These are phyloP conservation scores for Nemopilema nomurai DNA, from an alignment of 30 jellyfish, hydroid and myxozoan species.

Conservation along the genomic window DNA sequence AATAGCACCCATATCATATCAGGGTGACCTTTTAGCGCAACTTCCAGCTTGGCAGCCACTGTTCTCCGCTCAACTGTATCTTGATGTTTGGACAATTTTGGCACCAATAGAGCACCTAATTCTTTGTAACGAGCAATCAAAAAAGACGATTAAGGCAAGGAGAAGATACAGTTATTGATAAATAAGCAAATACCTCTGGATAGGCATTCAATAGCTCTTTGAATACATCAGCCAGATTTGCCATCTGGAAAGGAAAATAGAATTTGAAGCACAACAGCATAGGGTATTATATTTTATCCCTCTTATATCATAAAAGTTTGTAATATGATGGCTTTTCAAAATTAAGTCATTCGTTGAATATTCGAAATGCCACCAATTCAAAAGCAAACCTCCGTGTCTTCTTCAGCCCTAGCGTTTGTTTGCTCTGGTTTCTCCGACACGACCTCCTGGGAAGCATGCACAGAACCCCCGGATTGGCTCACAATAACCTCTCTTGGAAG, in stretches of 20 bases:
- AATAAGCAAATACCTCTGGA: slow-evolving; percentile 27
- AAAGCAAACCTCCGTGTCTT: neutral
- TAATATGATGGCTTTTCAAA: too few species aligned
- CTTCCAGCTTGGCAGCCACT: too few species aligned
- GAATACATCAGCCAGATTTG: neutral
- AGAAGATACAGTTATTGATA: neutral
- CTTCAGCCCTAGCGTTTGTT: neutral
- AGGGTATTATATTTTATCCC: too few species aligned
- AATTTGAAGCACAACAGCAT: neutral
- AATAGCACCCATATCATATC: too few species aligned
- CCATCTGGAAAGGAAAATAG: slow-evolving; percentile 3
- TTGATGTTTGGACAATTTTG: too few species aligned
- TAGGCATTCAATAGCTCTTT: slow-evolving; percentile 9
- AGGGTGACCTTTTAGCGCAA: too few species aligned
- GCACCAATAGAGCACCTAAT: too few species aligned
- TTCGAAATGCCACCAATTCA: neutral
- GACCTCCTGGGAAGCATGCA: neutral
- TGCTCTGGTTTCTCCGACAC: neutral
- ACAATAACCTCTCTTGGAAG: slow-evolving; percentile 14
- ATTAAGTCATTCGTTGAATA: neutral
- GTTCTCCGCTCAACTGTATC: too few species aligned
- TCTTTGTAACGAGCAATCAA: too few species aligned
- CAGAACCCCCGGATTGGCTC: neutral
- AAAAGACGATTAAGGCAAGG: too few species aligned
- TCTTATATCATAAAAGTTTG: too few species aligned